Percentiles rank a stretch among this genome's conserved stretches.
phyloP scores from a whole-genome alignment of 2,797 vertebrate species.

The Tolypeutes matacus region DNA sequence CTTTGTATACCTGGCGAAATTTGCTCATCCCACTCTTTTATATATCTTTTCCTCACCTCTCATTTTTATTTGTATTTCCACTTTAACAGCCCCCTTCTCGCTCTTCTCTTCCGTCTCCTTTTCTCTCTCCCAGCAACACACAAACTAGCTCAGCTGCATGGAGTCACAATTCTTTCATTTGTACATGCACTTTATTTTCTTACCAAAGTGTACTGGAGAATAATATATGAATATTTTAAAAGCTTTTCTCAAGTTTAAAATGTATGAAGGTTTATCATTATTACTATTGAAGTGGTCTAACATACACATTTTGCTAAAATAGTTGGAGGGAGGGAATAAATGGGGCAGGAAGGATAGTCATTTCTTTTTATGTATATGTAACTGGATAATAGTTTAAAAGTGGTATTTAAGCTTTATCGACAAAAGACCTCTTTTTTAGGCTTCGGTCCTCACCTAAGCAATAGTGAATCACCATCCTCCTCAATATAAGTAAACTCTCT shows the following conservation, averaged over 20 bases:
- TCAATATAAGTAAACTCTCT: background rate
- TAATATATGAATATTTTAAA: background rate
- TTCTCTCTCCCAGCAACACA: no score
- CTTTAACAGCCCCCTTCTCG: fast-evolving
- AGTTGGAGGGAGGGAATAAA: slow-evolving; percentile 5
- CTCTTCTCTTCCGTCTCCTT: no score
- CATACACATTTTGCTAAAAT: slow-evolving; percentile 17
- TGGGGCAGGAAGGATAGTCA: background rate
- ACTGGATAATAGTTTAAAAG: slow-evolving; percentile 75
- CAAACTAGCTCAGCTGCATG: background rate
- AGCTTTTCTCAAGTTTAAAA: slow-evolving; percentile 4
- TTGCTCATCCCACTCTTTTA: background rate
- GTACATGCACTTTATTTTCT: background rate
- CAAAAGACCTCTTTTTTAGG: slow-evolving; percentile 54
- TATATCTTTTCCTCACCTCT: background rate
- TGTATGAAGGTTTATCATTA: background rate
- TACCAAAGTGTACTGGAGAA: background rate
- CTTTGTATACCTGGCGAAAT: background rate
- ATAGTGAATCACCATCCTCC: background rate
- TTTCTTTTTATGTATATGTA: slow-evolving; percentile 67
- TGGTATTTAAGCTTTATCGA: slow-evolving; percentile 64
- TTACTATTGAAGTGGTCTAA: slow-evolving; percentile 32
- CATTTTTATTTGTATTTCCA: background rate
- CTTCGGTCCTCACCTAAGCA: background rate
- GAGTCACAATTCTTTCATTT: background rate